These are phyloP conservation scores for Trissolcus brochymenae DNA, from an alignment of 2,888 invertebrate genomes.

Conservation along the genomic window DNA sequence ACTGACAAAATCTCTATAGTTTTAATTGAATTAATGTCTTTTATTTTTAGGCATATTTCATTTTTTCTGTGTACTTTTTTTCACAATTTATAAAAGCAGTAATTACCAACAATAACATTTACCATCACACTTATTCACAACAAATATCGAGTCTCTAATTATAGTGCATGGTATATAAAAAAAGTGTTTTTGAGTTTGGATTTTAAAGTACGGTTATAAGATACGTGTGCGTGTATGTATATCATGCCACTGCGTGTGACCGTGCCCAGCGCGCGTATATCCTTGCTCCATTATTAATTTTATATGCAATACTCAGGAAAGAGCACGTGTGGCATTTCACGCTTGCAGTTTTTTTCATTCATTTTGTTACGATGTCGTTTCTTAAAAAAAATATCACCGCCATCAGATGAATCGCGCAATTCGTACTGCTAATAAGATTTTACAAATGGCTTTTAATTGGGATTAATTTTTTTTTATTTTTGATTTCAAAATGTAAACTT, in stretches of 20 bases:
- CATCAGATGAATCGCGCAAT: background rate
- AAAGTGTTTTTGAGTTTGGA: constrained; percentile 27
- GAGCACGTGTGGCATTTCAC: constrained; percentile 43
- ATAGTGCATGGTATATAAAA: background rate
- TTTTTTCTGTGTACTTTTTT: too few species aligned
- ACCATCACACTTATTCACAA: background rate
- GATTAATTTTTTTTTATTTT: background rate
- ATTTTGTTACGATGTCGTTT: background rate
- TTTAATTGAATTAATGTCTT: too few species aligned
- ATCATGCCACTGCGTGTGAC: constrained; percentile 59
- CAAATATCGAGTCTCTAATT: constrained; percentile 9
- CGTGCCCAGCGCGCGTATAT: constrained; percentile 72
- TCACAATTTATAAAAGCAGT: too few species aligned
- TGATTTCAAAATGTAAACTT: background rate
- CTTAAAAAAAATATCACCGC: background rate
- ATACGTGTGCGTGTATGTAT: constrained; percentile 31
- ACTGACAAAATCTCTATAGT: too few species aligned
- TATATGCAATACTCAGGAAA: constrained; percentile 58
- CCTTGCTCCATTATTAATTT: constrained; percentile 73
- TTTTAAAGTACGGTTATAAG: constrained; percentile 30
- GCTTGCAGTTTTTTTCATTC: constrained; percentile 14
- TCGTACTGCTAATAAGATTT: background rate
- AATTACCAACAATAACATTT: too few species aligned
- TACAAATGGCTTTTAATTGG: background rate
- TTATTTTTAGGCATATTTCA: too few species aligned